phyloP scores from a whole-genome alignment of 2,113 vertebrate species.

The Promerops cafer region DNA sequence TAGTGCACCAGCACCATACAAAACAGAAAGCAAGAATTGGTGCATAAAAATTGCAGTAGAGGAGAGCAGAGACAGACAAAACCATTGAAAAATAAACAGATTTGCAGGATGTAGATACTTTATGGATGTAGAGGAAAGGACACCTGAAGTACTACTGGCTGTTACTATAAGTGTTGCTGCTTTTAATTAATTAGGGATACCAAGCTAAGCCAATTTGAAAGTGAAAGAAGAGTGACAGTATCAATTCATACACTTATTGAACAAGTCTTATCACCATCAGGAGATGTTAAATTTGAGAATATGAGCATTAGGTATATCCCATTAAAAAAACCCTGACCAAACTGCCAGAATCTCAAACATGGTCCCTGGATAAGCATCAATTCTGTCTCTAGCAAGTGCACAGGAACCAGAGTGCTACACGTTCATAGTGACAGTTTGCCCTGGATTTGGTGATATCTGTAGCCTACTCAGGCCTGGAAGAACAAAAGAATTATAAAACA shows the following conservation, averaged over 20 bases:
- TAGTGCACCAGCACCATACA: neutral
- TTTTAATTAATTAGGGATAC: neutral
- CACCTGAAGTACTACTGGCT: neutral
- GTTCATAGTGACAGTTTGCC: neutral
- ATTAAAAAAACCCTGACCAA: neutral
- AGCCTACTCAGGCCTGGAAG: neutral
- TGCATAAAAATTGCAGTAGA: neutral
- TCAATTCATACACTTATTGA: neutral
- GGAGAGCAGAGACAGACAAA: neutral
- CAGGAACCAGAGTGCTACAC: neutral
- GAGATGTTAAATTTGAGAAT: neutral
- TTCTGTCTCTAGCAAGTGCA: fast-evolving
- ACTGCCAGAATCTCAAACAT: neutral
- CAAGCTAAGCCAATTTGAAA: neutral
- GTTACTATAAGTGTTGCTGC: neutral
- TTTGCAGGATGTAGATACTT: neutral
- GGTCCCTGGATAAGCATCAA: neutral
- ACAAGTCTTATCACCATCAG: neutral
- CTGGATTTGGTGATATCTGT: neutral
- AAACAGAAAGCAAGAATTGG: neutral
- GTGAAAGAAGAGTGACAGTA: neutral
- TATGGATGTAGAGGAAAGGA: neutral
- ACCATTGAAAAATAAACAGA: neutral
- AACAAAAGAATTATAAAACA: neutral
- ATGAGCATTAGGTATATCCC: neutral